Evolutionary conservation across 2,113 vertebrate species (phyloP), one percentile per base, ranked within the genome.

Genomic region (Microtus pennsylvanicus): DNA sequence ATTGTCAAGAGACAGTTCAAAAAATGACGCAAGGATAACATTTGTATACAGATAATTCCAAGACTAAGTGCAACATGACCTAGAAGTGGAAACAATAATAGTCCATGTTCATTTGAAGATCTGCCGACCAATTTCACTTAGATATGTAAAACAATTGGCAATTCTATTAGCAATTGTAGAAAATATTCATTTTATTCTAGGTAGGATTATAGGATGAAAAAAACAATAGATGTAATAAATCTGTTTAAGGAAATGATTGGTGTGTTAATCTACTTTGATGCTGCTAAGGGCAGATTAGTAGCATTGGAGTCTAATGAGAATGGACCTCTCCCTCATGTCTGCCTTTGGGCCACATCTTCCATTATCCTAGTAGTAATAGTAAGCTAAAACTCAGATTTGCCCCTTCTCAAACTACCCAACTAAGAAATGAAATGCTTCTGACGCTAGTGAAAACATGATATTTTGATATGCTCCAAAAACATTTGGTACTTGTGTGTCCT

Each of bases 21-120:
- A 3, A 6, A 52, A n/a, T 28, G 10, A 50, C 0, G 24, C 3
- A 77, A 47, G 19, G 12, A n/a, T 26, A 21, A 1, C 19, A 16
- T 69, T 26, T 63, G 30, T 35, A 58, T 65, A 42, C 30, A 24
- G 10, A 77, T 7, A 77, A 11, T 22, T 75, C 10, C 38, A 50
- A 47, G 17, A 8, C 63, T 26, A 61, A 90, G 28, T 14, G 33
- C 30, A 65, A 16, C 7, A 61, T 33, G 6, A 7, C 30, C 35
- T 30, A 90, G 30, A 77, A 10, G 4, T 21, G 1, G 35, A 61
- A 77, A 30, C 1, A 28, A 21, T 21, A 21, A 17, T 13, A 22
- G 33, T 10, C 28, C 16, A 22, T 13, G 24, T 67, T 2, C 45
- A 35, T 30, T 38, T 69, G 89, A 77, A 92, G 17, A 74, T 3